A percentile compares a stretch with the other conserved stretches of the same genome.
Evolutionary conservation across 2,797 vertebrate species (phyloP).

Genomic region (Pangasius djambal): DNA sequence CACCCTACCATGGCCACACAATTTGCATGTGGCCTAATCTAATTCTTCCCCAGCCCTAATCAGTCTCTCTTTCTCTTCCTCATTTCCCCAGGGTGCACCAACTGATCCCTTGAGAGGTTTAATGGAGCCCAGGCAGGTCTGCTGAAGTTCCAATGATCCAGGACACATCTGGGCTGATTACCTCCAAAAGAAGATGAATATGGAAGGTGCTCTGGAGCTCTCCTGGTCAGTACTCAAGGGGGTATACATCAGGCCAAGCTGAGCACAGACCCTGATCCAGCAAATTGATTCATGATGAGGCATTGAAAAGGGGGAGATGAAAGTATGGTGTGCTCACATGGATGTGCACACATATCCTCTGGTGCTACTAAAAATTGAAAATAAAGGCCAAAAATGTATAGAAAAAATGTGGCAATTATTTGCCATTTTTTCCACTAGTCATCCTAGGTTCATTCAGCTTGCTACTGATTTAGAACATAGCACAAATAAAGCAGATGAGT

Average conservation of each 20-base stretch:
- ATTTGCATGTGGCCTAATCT: neutral
- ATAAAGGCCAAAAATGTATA: neutral
- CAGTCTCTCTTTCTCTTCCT: neutral
- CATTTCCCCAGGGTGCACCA: neutral
- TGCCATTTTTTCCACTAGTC: neutral
- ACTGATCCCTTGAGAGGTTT: neutral
- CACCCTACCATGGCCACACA: neutral
- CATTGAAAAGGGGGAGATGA: neutral
- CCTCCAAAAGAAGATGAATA: neutral
- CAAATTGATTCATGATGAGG: neutral
- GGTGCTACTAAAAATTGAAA: neutral
- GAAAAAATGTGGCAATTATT: neutral
- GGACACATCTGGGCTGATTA: neutral
- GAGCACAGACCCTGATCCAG: neutral
- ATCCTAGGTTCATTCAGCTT: neutral
- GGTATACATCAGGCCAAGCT: neutral
- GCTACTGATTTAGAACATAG: neutral
- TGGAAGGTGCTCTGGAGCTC: neutral
- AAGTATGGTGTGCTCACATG: neutral
- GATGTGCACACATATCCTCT: neutral
- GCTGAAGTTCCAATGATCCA: neutral
- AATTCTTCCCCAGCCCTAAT: neutral
- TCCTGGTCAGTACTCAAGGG: neutral
- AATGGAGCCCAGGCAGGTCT: neutral
- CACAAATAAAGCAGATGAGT: neutral